These are phyloP conservation scores for Botrylloides violaceus DNA, from an alignment of 23 tunicate species.

Conservation along the genomic window DNA sequence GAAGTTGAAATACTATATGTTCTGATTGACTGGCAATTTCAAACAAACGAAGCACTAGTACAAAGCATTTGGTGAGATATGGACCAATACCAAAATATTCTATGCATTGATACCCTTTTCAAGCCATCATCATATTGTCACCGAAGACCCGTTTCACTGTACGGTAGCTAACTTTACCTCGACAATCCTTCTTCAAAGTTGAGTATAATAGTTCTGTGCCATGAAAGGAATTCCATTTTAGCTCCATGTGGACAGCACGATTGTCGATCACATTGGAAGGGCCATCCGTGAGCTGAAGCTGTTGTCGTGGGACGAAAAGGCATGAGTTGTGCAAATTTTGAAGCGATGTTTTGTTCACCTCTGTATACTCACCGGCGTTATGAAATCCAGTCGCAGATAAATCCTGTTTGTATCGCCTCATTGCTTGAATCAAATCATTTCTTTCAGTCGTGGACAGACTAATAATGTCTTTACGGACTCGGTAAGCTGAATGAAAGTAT, in stretches of 20 bases:
- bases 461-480: constrained; percentile 4
- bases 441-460: not conserved
- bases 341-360: too few relatives aligned
- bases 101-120: not conserved
- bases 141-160: too few relatives aligned
- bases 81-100: too few relatives aligned
- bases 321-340: too few relatives aligned
- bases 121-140: not conserved
- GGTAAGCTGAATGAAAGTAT: constrained; percentile 7
- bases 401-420: constrained; percentile 9
- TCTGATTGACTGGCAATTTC: too few relatives aligned
- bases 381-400: constrained; percentile 8
- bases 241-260: constrained; percentile 26
- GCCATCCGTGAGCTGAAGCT: constrained; percentile 31
- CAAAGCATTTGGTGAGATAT: too few relatives aligned
- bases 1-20: too few relatives aligned
- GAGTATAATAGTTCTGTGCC: constrained; percentile 17
- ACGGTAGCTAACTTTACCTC: too few relatives aligned
- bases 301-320: not conserved
- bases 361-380: constrained; percentile 11
- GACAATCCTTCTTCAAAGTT: constrained; percentile 25
- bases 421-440: constrained; percentile 19
- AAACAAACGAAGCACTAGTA: too few relatives aligned
- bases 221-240: constrained; percentile 2
- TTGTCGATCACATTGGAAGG: not conserved